Conservation (phyloP, 2,797 vertebrate species). For the Dromococcyx pavoninus region DNA sequence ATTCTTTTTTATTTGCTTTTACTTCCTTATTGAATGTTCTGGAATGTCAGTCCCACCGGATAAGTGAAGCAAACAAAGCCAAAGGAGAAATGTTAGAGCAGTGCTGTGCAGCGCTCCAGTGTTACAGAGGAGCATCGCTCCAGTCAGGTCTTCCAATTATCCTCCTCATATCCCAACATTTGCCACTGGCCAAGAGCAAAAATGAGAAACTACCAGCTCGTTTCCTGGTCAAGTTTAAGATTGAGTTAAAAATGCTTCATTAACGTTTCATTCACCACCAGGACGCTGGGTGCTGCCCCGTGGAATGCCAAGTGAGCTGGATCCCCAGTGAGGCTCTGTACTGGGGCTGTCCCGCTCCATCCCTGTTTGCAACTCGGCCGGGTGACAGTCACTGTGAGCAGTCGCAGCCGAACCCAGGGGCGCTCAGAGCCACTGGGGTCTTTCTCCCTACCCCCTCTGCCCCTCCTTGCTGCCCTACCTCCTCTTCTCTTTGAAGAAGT, state of each 20-base stretch:
- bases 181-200: background rate
- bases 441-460: background rate
- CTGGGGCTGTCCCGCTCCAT: background rate
- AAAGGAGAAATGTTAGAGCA: fast-evolving
- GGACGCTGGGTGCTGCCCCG: background rate
- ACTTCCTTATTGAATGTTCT: background rate
- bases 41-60: background rate
- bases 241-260: background rate
- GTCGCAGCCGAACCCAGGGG: background rate
- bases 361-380: background rate
- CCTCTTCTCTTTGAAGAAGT: slow-evolving; percentile 20
- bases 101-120: background rate
- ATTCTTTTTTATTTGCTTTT: background rate
- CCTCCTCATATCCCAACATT: background rate
- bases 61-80: background rate
- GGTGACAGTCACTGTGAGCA: background rate
- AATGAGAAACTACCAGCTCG: background rate
- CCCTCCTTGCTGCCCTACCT: background rate
- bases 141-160: background rate
- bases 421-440: background rate
- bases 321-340: background rate
- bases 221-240: background rate
- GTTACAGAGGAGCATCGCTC: background rate
- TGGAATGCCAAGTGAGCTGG: background rate
- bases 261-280: background rate